Conservation (phyloP, 92 coral and sea anemone genomes). For the Epizoanthus stellaris region DNA sequence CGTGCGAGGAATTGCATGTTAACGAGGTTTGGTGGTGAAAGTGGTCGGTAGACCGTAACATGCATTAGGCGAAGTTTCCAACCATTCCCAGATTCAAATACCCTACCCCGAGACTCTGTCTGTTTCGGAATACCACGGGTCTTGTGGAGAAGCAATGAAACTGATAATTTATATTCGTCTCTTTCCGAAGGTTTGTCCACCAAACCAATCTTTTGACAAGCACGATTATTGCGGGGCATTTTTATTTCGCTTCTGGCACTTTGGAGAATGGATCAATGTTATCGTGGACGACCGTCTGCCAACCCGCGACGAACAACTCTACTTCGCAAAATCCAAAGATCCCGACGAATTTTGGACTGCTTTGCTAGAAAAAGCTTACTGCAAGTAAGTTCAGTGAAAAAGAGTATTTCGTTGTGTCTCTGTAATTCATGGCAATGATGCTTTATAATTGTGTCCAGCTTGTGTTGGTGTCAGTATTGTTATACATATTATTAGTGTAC, state of each 20-base stretch:
- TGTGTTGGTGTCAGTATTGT: no score
- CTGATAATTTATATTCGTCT: no score
- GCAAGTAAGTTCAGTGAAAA: conserved; percentile 19
- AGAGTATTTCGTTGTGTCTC: background rate
- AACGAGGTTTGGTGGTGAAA: no score
- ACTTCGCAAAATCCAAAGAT: conserved; percentile 20
- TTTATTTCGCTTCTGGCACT: conserved; percentile 38
- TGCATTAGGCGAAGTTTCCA: no score
- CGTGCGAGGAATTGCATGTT: no score
- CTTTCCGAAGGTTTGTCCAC: conserved; percentile 10
- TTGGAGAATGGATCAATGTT: conserved; percentile 36
- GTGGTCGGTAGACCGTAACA: no score
- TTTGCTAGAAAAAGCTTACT: conserved; percentile 40
- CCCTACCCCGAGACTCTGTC: no score
- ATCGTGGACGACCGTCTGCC: conserved; percentile 22
- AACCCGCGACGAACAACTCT: conserved; percentile 19
- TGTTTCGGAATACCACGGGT: no score
- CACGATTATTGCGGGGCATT: conserved; percentile 29
- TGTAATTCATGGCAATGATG: background rate
- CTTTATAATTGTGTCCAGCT: no score
- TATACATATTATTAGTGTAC: no score
- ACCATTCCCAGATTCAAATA: no score
- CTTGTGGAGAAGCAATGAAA: no score
- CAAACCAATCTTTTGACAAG: conserved; percentile 10
- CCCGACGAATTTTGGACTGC: conserved; percentile 46